These are phyloP conservation scores for Cyrtonyx montezumae DNA, from an alignment of 2,113 vertebrate genomes.

Conservation along the genomic window DNA sequence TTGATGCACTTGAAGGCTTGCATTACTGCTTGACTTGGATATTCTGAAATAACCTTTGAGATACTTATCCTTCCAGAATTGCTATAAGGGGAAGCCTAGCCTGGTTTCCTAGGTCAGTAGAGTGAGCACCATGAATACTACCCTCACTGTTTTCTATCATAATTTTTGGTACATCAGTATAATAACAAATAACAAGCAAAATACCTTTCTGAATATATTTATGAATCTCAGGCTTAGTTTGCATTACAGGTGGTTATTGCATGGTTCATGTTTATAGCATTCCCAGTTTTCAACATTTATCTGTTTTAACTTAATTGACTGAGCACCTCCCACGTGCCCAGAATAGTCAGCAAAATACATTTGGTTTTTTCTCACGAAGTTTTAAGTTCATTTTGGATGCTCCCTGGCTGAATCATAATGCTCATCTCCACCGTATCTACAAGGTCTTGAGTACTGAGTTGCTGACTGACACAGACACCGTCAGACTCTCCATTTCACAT, in stretches of 20 bases:
- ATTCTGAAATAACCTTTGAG: background rate
- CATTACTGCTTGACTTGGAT: background rate
- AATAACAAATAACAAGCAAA: background rate
- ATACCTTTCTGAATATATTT: background rate
- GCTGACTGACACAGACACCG: background rate
- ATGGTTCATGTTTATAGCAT: background rate
- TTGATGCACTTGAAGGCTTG: background rate
- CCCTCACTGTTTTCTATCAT: background rate
- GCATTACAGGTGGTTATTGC: background rate
- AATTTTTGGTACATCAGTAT: background rate
- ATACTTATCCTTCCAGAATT: background rate
- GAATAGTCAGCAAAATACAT: background rate
- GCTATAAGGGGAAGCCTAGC: background rate
- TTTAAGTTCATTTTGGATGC: background rate
- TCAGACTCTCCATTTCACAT: background rate
- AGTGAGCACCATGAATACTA: background rate
- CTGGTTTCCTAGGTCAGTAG: background rate
- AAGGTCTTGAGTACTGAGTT: background rate
- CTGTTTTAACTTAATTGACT: background rate
- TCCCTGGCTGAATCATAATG: background rate
- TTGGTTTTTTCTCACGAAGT: background rate
- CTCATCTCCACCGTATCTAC: background rate
- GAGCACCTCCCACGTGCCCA: background rate
- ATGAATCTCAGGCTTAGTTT: background rate
- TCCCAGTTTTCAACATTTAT: background rate